Conservation (phyloP, 2,888 invertebrate genomes). For the Allygus modestus region DNA sequence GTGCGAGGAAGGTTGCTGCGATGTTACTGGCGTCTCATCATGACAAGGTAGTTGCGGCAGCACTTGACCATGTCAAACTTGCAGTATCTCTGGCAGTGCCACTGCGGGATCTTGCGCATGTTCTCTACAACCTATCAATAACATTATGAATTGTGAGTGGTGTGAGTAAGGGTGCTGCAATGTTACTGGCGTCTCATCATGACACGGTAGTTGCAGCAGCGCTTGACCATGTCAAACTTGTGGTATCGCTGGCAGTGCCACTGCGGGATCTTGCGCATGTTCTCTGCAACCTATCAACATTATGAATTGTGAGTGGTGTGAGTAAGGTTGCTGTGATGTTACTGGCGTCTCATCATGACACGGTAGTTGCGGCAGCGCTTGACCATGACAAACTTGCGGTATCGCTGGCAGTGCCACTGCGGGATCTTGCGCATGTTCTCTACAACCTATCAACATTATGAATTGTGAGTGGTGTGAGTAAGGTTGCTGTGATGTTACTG, state of each 20-base stretch:
- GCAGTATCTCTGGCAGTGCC: conserved; percentile 90
- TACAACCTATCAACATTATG: conserved; percentile 77
- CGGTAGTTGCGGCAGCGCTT: conserved; percentile 84
- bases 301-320: no score
- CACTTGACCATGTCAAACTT: conserved; percentile 87
- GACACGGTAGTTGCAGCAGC: conserved; percentile 81
- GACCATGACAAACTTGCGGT: conserved; percentile 87
- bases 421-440: conserved; percentile 88
- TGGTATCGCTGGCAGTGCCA: conserved; percentile 91
- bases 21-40: conserved; percentile 53
- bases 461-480: not conserved
- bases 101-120: conserved; percentile 89
- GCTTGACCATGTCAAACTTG: conserved; percentile 86
- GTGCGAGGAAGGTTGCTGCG: not conserved
- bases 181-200: conserved; percentile 54
- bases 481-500: conserved; percentile 24
- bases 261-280: conserved; percentile 88
- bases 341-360: conserved; percentile 58
- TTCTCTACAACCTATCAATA: conserved; percentile 83
- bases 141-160: not conserved
- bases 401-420: conserved; percentile 91
- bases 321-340: not conserved
- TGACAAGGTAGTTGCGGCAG: conserved; percentile 80
- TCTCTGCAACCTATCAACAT: conserved; percentile 80
- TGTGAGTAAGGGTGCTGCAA: not conserved